A percentile compares a stretch with the other conserved stretches of the same genome.
Evolutionary conservation across 2,113 vertebrate genomes (phyloP).

Genomic region (Tragelaphus scriptus): DNA sequence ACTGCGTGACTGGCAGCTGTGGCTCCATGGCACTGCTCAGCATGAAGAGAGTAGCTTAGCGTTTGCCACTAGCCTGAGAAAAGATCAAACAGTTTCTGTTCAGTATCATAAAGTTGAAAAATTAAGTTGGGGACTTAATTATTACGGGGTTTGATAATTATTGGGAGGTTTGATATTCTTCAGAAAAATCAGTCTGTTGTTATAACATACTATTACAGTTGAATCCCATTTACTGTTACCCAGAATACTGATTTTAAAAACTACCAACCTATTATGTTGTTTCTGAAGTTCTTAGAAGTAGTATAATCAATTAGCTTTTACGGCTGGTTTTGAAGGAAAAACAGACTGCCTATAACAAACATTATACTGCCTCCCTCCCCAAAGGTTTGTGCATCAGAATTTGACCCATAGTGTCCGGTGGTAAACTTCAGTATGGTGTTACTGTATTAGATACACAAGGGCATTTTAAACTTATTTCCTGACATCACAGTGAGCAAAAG

Average conservation of each 20-base stretch:
- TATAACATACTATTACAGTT: not conserved
- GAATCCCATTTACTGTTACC: not conserved
- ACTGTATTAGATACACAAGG: not conserved
- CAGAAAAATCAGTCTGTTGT: not conserved
- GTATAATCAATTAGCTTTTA: not conserved
- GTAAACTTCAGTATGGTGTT: not conserved
- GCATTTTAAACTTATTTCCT: conserved; percentile 2
- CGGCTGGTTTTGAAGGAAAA: not conserved
- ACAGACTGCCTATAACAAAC: not conserved
- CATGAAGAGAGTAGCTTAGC: not conserved
- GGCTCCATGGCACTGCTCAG: not conserved
- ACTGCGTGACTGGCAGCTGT: not conserved
- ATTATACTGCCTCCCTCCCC: not conserved
- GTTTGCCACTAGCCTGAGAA: not conserved
- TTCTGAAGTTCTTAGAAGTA: conserved; percentile 18
- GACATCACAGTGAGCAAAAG: not conserved
- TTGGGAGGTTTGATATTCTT: conserved; percentile 6
- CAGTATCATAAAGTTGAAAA: not conserved
- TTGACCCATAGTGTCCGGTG: not conserved
- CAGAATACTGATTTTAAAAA: not conserved
- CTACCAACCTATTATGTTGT: not conserved
- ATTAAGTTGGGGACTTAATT: not conserved
- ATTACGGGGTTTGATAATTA: not conserved
- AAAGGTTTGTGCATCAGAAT: not conserved
- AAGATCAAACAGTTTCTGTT: not conserved